Base-by-base conservation (phyloP, 2,888 invertebrate genomes). In the Nysson spinosus region DNA sequence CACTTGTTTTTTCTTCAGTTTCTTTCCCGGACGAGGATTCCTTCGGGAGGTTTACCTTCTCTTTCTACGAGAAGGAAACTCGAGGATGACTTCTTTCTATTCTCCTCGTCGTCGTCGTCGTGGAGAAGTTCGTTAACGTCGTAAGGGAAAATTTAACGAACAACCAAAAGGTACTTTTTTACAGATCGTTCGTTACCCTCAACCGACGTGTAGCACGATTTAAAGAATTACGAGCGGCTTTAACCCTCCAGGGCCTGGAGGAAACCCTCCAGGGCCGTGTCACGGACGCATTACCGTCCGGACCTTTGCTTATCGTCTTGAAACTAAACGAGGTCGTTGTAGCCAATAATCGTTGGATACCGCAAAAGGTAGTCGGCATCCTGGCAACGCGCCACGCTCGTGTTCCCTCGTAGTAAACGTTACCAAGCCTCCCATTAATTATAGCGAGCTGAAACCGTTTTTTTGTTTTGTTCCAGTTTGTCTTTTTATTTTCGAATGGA, bases 131-230 rank as follows among this genome's bases (percentile, higher is more conserved):
- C 46, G 52, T 57, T 51, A 66, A 65, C 52, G 34, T 61, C 39
- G 46, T n/a, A n/a, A n/a, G n/a, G 47, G 30, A 51, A 50, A 49
- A 49, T 69, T 56, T 63, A 61, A 58, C 50, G 51, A 72, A 54
- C 58, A 28, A 49, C 52, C 46, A 30, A 20, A 19, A 22, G 28
- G 26, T 28, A 11, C 24, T 19, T 7, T 32, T n/a, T 9, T 14
- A 12, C 46, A 3, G 7, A 9, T 9, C 30, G 9, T n/a, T 17
- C 17, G 7, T 11, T 11, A 37, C 5, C n/a, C 20, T 40, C n/a
- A n/a, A n/a, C n/a, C n/a, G n/a, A n/a, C n/a, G n/a, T n/a, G n/a
- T n/a, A n/a, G n/a, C n/a, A n/a, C n/a, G n/a, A n/a, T n/a, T n/a
- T n/a, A n/a, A n/a, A n/a, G n/a, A n/a, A n/a, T n/a, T n/a, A n/a